These are phyloP conservation scores for Ommatoiulus sabulosus DNA, from an alignment of 2,888 invertebrate genomes.

Conservation along the genomic window DNA sequence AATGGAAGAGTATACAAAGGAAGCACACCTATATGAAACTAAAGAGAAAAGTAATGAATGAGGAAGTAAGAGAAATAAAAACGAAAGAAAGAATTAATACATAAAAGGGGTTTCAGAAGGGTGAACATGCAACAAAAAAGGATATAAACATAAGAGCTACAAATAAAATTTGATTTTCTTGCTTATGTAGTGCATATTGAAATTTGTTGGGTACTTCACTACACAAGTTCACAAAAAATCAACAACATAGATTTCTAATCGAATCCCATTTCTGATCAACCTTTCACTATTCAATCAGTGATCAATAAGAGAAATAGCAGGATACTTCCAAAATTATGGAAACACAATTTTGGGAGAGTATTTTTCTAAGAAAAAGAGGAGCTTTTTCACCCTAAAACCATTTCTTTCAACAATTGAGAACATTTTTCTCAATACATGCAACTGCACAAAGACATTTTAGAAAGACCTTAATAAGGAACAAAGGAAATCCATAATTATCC, in stretches of 20 bases:
- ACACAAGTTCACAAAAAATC: not conserved
- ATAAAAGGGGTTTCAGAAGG: not conserved
- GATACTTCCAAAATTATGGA: no score
- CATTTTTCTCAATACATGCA: not conserved
- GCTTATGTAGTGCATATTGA: no score
- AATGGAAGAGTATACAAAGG: slow-evolving; percentile 51
- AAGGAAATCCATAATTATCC: no score
- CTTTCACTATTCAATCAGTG: not conserved
- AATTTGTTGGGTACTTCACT: no score
- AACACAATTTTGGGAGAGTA: no score
- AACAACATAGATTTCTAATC: not conserved
- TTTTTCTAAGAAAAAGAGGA: not conserved
- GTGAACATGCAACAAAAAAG: not conserved
- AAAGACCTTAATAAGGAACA: no score
- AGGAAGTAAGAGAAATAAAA: not conserved
- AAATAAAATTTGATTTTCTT: no score
- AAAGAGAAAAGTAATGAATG: slow-evolving; percentile 42
- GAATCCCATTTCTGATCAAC: not conserved
- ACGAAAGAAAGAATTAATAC: not conserved
- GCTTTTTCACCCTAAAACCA: not conserved
- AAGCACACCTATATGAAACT: slow-evolving; percentile 22
- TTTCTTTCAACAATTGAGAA: not conserved
- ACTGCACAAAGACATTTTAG: not conserved
- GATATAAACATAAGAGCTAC: not conserved
- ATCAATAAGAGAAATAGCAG: no score